These are phyloP conservation scores for Lutraria lutraria DNA, from an alignment of 2,888 invertebrate genomes.

Conservation along the genomic window DNA sequence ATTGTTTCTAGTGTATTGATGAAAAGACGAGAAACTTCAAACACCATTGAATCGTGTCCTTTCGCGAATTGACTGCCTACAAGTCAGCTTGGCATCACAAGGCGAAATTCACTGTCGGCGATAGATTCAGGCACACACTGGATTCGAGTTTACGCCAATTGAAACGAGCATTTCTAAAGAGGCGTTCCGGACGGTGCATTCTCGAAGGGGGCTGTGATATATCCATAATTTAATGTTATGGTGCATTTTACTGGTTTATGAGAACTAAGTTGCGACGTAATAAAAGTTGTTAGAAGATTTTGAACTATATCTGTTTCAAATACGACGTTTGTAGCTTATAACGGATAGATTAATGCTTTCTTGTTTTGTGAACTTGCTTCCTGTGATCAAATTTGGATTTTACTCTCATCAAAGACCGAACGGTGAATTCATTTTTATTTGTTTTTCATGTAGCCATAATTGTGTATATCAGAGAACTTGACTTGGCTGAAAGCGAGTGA, in stretches of 20 bases:
- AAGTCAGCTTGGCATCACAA: background rate
- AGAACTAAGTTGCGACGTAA: background rate
- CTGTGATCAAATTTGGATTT: constrained; percentile 24
- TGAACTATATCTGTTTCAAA: constrained; percentile 13
- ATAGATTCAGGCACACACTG: background rate
- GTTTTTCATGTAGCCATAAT: background rate
- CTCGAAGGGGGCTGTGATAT: constrained; percentile 18
- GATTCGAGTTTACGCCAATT: background rate
- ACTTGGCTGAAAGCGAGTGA: background rate
- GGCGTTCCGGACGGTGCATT: constrained; percentile 4
- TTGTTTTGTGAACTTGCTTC: background rate
- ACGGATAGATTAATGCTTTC: background rate
- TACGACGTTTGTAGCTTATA: background rate
- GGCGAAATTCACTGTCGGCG: background rate
- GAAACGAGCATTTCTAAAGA: background rate
- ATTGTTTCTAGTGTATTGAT: background rate
- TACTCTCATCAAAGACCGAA: background rate
- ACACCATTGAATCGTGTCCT: background rate
- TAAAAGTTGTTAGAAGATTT: constrained; percentile 13
- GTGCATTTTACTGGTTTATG: constrained; percentile 13
- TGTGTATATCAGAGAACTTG: background rate
- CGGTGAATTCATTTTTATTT: background rate
- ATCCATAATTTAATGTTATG: constrained; percentile 15
- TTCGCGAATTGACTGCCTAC: background rate
- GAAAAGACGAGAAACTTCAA: background rate